Conservation (phyloP, 2,888 invertebrate species). For the Holacanthella duospinosa region DNA sequence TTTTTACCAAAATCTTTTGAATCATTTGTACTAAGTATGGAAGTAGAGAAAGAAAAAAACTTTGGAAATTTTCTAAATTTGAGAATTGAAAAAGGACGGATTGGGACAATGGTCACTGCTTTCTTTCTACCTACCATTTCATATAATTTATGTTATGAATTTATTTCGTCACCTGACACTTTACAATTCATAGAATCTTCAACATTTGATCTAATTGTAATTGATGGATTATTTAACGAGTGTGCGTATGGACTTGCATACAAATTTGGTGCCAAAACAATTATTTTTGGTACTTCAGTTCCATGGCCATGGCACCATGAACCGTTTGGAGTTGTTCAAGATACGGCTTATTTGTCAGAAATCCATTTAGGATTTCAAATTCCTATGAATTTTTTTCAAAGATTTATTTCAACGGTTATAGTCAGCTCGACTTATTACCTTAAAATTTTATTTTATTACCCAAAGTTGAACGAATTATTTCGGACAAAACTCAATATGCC, state of each 20-base stretch:
- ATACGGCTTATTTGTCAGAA: conserved; percentile 16
- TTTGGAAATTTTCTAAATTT: background rate
- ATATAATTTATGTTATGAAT: conserved; percentile 15
- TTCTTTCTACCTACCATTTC: background rate
- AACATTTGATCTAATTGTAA: conserved; percentile 25
- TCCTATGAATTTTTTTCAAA: conserved; percentile 20
- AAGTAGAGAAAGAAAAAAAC: background rate
- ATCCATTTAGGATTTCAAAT: conserved; percentile 17
- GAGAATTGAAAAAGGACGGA: background rate
- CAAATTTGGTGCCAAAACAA: conserved; percentile 19
- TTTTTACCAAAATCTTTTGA: too few species aligned
- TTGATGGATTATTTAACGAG: conserved; percentile 28
- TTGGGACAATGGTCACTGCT: background rate
- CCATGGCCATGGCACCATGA: conserved; percentile 21
- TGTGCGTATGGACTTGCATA: conserved; percentile 26
- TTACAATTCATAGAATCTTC: conserved; percentile 20
- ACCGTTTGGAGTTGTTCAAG: conserved; percentile 14
- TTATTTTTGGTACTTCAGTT: conserved; percentile 22
- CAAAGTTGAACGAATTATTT: too few species aligned
- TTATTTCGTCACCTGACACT: conserved; percentile 13
- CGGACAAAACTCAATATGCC: conserved; percentile 13
- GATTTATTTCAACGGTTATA: conserved; percentile 13
- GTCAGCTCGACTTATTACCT: conserved; percentile 10
- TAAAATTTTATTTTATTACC: conserved; percentile 3
- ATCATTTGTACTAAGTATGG: conserved; percentile 6